Evolutionary conservation across 2,888 invertebrate species (phyloP), one percentile per base, ranked within the genome.

Genomic region (Chloromyia formosa): DNA sequence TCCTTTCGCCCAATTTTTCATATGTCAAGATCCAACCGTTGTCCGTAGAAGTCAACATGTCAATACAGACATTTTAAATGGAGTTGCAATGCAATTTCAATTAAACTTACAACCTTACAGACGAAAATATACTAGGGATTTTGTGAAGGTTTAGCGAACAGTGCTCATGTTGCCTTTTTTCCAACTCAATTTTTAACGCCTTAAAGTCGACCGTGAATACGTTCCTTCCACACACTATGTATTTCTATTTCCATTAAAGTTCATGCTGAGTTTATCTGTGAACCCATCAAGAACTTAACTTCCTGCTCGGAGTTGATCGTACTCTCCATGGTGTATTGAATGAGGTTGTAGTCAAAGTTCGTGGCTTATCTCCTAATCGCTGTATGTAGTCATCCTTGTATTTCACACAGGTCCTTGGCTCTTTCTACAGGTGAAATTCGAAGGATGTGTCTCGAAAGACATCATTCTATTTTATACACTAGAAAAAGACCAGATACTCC

Each of bases 291-390:
- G 10, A 49, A 49, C 49, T 7, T 3, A 49, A 49, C 49, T 49
- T 49, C 12, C 49, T 10, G 49, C 12, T 49, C 27, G 27, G 49
- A 49, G 49, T n/a, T n/a, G 49, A 49, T 49, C 49, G 27, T 35
- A 35, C 27, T 35, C 27, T 35, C 27, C 27, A 35, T 49, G 49
- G 12, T 12, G 49, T 49, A 49, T 49, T 49, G 49, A n/a, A 49
- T 49, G 12, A 49, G 14, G 14, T 49, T 18, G 16, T 58, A 18
- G 16, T 5, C 4, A 16, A 20, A 58, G 56, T 58, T 58, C 56
- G 20, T 58, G 56, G 56, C 56, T 58, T 58, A 58, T 58, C 56
- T 58, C 18, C 56, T 58, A 22, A 58, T 58, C 56, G 12, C 18
- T 58, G 56, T 3, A 58, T 58, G 14, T 58, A 58, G 56, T 10